These are phyloP conservation scores for Bombus turneri DNA, from an alignment of 1,140 invertebrate species.

Conservation along the genomic window DNA sequence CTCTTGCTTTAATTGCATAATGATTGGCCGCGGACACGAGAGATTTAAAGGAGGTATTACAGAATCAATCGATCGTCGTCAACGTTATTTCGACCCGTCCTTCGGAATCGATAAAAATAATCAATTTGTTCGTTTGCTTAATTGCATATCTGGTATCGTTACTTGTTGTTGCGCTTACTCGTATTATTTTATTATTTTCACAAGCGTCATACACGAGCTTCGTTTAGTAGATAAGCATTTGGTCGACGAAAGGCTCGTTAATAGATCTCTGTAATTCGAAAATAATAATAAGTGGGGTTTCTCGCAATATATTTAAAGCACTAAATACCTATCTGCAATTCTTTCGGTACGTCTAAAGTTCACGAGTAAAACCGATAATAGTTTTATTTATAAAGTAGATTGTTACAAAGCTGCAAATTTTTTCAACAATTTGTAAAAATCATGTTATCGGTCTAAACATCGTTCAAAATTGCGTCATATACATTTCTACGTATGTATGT, in stretches of 20 bases:
- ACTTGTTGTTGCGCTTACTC: neutral
- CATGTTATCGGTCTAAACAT: too few relatives aligned
- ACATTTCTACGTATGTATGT: too few relatives aligned
- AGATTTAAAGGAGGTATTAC: neutral
- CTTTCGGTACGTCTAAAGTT: neutral
- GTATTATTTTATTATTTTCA: too few relatives aligned
- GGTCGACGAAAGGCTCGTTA: neutral
- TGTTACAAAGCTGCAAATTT: too few relatives aligned
- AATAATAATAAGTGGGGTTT: neutral
- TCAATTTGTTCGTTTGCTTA: neutral
- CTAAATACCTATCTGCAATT: neutral
- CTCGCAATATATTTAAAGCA: neutral
- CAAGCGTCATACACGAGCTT: neutral
- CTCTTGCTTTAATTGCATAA: neutral
- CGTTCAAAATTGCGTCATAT: too few relatives aligned
- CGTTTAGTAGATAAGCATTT: neutral
- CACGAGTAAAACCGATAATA: neutral
- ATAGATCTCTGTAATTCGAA: neutral
- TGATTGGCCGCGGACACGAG: neutral
- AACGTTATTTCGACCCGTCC: neutral
- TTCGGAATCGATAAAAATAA: neutral
- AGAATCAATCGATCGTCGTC: neutral
- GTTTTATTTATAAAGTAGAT: neutral
- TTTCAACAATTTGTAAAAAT: too few relatives aligned
- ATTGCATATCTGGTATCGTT: neutral